Conservation (phyloP, 2,113 vertebrate genomes). For the Podarcis muralis region DNA sequence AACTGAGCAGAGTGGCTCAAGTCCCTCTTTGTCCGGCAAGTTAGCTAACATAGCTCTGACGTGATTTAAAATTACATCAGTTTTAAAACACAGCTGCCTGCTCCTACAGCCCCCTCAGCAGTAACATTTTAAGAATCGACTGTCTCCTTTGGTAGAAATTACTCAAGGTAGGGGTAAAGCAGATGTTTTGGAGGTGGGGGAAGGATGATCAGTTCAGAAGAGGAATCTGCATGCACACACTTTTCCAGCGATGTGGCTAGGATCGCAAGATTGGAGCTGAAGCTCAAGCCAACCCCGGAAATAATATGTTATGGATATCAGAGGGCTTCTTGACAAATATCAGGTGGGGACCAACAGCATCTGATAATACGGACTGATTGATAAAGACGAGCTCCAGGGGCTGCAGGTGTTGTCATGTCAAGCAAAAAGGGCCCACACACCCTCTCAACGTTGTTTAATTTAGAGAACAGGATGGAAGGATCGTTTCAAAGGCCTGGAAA, state of each 20-base stretch:
- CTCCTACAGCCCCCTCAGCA: background rate
- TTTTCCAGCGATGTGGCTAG: background rate
- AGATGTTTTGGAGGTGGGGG: background rate
- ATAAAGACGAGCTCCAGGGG: background rate
- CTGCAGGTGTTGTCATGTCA: background rate
- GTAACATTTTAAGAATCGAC: background rate
- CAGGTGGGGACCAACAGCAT: background rate
- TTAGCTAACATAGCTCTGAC: fast-evolving
- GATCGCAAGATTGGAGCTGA: background rate
- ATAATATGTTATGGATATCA: background rate
- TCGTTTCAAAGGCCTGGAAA: too few relatives aligned
- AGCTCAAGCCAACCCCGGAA: background rate
- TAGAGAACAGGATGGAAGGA: background rate
- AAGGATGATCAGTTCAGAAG: background rate
- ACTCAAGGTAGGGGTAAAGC: background rate
- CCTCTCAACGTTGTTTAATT: constrained; percentile 37
- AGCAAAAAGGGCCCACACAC: background rate
- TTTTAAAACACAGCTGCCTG: background rate
- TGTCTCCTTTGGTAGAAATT: background rate
- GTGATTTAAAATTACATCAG: constrained; percentile 9
- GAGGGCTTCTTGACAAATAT: background rate
- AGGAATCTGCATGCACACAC: fast-evolving
- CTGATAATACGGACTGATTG: background rate
- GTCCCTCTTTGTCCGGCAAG: background rate
- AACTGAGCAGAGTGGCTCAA: background rate